Percentiles rank a stretch among this genome's conserved stretches.
Evolutionary conservation across 2,113 vertebrate genomes (phyloP).

Genomic region (Sturnira hondurensis): DNA sequence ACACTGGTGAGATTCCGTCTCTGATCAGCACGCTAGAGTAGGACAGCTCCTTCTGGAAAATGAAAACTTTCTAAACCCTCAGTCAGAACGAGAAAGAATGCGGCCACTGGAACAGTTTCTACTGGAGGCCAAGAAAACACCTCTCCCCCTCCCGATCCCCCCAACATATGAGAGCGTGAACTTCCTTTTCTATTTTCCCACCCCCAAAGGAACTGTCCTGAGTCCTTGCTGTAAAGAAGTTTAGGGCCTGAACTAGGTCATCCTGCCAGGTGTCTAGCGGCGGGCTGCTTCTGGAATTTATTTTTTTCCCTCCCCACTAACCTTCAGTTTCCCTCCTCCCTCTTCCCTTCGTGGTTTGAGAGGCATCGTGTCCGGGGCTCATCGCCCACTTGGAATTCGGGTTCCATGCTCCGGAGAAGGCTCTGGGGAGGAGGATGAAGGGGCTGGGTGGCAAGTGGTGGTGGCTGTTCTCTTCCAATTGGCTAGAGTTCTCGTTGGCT

Average conservation of each 20-base stretch:
- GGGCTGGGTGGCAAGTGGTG: rapidly evolving
- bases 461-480: background rate
- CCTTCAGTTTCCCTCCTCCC: background rate
- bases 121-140: background rate
- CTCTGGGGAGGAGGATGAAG: background rate
- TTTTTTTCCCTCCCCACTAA: background rate
- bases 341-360: background rate
- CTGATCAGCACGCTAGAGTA: slow-evolving; percentile 69
- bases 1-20: background rate
- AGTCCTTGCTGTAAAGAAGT: background rate
- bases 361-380: background rate
- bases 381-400: background rate
- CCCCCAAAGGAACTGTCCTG: background rate
- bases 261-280: background rate
- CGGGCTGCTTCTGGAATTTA: background rate
- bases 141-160: background rate
- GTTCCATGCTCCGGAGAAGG: background rate
- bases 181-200: background rate
- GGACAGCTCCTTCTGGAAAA: slow-evolving; percentile 71
- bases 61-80: background rate
- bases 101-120: background rate
- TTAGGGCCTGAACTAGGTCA: slow-evolving; percentile 15
- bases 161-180: background rate
- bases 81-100: background rate
- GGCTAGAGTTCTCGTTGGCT: background rate